Conservation (phyloP, 2,113 vertebrate genomes). For the Stomatorhinus ivindoensis region DNA sequence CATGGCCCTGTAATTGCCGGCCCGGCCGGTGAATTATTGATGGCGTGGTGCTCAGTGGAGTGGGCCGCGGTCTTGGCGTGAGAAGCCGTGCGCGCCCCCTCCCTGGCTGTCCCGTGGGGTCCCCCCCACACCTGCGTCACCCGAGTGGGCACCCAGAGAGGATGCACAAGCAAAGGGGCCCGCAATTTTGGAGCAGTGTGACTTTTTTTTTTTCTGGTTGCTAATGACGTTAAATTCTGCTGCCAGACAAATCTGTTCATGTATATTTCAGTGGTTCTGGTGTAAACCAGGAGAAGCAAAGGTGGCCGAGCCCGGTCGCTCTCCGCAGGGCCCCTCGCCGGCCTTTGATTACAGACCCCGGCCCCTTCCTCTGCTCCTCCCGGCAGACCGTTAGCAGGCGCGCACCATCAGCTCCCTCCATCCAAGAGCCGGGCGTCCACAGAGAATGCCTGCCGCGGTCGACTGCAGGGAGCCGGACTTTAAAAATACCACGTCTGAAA, state of each 20-base stretch:
- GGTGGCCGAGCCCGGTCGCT: background rate
- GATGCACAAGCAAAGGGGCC: background rate
- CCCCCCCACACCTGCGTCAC: background rate
- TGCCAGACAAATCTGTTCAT: background rate
- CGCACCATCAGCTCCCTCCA: background rate
- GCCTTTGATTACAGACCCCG: background rate
- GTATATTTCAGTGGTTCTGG: background rate
- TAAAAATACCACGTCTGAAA: conserved; percentile 59
- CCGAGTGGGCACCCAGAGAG: background rate
- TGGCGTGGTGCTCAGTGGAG: conserved; percentile 56
- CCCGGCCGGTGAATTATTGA: conserved; percentile 70
- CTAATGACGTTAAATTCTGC: background rate
- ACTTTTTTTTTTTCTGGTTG: background rate
- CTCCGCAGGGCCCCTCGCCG: background rate
- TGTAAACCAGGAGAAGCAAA: background rate
- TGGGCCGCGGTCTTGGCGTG: conserved; percentile 1
- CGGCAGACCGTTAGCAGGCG: background rate
- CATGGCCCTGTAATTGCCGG: conserved; percentile 70
- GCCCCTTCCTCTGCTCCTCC: background rate
- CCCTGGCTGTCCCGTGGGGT: background rate
- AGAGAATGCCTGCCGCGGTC: conserved; percentile 33
- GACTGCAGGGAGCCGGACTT: conserved; percentile 38
- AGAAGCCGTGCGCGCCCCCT: background rate
- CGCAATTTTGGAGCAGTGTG: background rate
- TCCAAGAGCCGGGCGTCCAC: conserved; percentile 12